phyloP scores from a whole-genome alignment of 92 coral and sea anemone species.

The Parazoanthus swiftii region DNA sequence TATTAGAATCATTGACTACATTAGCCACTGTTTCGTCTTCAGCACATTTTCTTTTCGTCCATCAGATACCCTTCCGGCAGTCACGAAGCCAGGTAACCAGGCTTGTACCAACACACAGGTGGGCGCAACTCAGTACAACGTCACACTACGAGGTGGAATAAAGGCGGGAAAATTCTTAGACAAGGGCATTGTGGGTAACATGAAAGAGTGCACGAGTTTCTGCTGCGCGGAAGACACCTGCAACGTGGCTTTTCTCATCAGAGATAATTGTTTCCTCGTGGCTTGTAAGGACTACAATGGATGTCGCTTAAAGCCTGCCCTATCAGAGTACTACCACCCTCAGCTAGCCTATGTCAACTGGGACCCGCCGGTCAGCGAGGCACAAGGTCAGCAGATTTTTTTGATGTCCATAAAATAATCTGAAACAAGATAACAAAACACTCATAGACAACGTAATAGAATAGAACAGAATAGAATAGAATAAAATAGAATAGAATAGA shows the following conservation, averaged over 20 bases:
- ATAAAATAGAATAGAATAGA: too few relatives aligned
- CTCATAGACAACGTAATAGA: too few relatives aligned
- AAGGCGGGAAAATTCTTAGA: slow-evolving; percentile 86
- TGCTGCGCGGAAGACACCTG: slow-evolving; percentile 89
- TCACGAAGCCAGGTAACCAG: slow-evolving; percentile 52
- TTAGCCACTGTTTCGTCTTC: not conserved
- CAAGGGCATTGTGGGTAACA: slow-evolving; percentile 76
- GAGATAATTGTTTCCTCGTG: slow-evolving; percentile 88
- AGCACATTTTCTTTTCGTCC: not conserved
- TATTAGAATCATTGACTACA: not conserved
- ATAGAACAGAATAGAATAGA: too few relatives aligned
- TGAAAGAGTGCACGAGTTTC: slow-evolving; percentile 81
- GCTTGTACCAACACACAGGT: slow-evolving; percentile 61
- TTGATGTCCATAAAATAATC: not conserved
- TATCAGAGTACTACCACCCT: slow-evolving; percentile 78
- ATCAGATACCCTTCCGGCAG: slow-evolving; percentile 65
- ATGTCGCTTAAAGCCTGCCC: slow-evolving; percentile 73
- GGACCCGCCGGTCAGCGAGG: slow-evolving; percentile 80
- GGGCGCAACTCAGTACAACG: slow-evolving; percentile 75
- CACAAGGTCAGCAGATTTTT: slow-evolving; percentile 54
- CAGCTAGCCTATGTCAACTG: slow-evolving; percentile 85
- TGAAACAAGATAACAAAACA: too few relatives aligned
- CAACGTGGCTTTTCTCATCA: slow-evolving; percentile 80
- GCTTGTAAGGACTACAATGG: slow-evolving; percentile 86
- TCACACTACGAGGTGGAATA: slow-evolving; percentile 83